Conservation (phyloP, 1,140 invertebrate species). For the Drosophila subpulchrella region DNA sequence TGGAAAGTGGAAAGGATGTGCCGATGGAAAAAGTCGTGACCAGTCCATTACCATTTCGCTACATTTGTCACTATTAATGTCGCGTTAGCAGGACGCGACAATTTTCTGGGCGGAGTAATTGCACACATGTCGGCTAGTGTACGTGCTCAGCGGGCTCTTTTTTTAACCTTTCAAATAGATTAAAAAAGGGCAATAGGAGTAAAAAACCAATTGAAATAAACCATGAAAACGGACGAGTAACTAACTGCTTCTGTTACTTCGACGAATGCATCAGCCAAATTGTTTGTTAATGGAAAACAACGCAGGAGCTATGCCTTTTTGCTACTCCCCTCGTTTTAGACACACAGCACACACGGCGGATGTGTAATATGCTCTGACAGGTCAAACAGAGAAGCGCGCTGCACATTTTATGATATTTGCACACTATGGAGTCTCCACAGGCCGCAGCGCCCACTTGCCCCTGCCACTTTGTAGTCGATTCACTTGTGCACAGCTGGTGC, state of each 20-base stretch:
- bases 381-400: conserved; percentile 41
- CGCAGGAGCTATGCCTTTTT: background rate
- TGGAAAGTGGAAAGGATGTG: conserved; percentile 27
- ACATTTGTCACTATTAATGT: conserved; percentile 51
- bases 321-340: conserved; percentile 13
- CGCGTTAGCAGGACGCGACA: conserved; percentile 36
- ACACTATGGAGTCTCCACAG: conserved; percentile 20
- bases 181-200: conserved; percentile 18
- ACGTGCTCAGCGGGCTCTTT: conserved; percentile 13
- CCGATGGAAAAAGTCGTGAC: conserved; percentile 38
- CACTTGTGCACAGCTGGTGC: conserved; percentile 40
- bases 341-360: conserved; percentile 42
- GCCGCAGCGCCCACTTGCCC: background rate
- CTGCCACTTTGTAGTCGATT: conserved; percentile 13
- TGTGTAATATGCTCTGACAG: conserved; percentile 52
- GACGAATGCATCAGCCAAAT: conserved; percentile 35
- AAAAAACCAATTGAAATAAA: conserved; percentile 4
- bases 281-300: conserved; percentile 48
- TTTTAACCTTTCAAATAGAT: conserved; percentile 39
- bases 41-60: conserved; percentile 38
- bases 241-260: conserved; percentile 18
- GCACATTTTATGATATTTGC: conserved; percentile 52
- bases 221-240: conserved; percentile 8
- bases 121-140: conserved; percentile 16
- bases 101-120: conserved; percentile 48